Evolutionary conservation across 2,113 vertebrate species (phyloP).

Genomic region (Perca fluviatilis): DNA sequence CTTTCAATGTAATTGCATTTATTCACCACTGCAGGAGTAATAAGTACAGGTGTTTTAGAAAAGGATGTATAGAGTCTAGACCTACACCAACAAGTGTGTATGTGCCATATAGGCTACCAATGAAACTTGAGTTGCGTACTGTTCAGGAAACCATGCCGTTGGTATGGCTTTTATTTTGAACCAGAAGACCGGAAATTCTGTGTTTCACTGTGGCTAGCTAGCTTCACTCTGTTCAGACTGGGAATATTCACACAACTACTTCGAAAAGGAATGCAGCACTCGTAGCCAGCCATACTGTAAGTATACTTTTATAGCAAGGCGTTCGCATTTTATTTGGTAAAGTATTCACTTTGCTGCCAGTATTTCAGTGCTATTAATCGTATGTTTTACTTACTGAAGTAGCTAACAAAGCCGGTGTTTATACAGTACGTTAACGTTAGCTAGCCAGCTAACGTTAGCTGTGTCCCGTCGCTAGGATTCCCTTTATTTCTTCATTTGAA

Average conservation of each 20-base stretch:
- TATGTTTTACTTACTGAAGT: background rate
- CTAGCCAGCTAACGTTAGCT: conserved; percentile 36
- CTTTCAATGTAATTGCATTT: background rate
- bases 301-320: conserved; percentile 1
- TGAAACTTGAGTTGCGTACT: too few species aligned
- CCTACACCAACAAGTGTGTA: background rate
- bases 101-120: too few species aligned
- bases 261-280: conserved; percentile 63
- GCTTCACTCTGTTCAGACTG: background rate
- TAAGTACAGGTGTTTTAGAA: background rate
- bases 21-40: background rate
- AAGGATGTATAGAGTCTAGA: background rate
- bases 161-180: conserved; percentile 46
- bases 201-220: fast-evolving
- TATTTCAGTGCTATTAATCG: background rate
- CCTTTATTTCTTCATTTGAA: background rate
- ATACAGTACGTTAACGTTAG: conserved; percentile 15
- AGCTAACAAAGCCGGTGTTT: conserved; percentile 32
- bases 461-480: background rate
- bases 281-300: conserved; percentile 60
- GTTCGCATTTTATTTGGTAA: background rate
- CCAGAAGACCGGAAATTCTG: background rate
- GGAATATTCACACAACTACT: conserved; percentile 24
- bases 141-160: too few species aligned
- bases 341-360: background rate